Evolutionary conservation across 2,797 vertebrate genomes (phyloP).

Genomic region (Pelodytes ibericus): DNA sequence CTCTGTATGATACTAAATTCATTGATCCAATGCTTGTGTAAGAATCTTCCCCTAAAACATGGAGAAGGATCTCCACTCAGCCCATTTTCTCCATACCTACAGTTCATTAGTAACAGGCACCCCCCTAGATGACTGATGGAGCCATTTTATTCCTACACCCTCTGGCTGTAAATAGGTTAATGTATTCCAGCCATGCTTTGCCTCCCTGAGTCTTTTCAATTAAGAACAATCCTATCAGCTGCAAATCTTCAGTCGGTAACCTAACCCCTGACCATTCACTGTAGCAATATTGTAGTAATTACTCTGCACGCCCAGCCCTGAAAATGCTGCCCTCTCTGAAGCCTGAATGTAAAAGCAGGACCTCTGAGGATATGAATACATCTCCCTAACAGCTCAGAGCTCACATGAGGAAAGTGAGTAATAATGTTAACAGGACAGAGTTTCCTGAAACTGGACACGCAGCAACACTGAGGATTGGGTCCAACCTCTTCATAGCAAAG

Average conservation of each 20-base stretch:
- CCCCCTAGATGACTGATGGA: too few relatives aligned
- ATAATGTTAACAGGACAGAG: slow-evolving; percentile 51
- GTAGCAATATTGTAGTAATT: neutral
- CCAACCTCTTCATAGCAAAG: slow-evolving; percentile 17
- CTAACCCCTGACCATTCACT: neutral
- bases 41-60: too few relatives aligned
- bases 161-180: neutral
- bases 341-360: slow-evolving; percentile 6
- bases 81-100: too few relatives aligned
- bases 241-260: neutral
- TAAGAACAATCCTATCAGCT: slow-evolving; percentile 9
- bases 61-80: too few relatives aligned
- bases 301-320: neutral
- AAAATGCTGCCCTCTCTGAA: neutral
- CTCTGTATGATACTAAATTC: too few relatives aligned
- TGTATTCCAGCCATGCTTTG: neutral
- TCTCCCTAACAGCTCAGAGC: slow-evolving; percentile 32
- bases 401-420: slow-evolving; percentile 54
- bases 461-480: slow-evolving; percentile 24
- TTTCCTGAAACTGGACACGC: slow-evolving; percentile 52
- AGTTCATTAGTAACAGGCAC: too few relatives aligned
- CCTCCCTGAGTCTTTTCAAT: neutral
- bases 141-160: too few relatives aligned
- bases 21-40: too few relatives aligned
- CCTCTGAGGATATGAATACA: slow-evolving; percentile 20